A percentile compares a stretch with the other conserved stretches of the same genome.
Evolutionary conservation across 2,888 invertebrate species (phyloP).

Genomic region (Argyresthia goedartella): DNA sequence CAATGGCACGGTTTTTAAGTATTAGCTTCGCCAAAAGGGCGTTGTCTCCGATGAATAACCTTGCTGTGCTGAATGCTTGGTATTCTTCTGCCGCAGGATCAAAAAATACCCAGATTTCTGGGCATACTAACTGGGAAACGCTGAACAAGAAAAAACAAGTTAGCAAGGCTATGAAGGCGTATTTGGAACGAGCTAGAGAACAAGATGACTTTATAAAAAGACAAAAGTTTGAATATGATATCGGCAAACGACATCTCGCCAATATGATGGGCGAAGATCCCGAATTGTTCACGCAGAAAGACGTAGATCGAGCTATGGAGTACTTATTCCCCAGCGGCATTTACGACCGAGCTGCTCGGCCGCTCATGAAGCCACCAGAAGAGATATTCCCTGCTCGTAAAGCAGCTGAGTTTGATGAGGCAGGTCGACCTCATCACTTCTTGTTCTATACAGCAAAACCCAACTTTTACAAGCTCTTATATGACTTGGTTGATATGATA

Average conservation of each 20-base stretch:
- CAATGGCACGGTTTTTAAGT: background rate
- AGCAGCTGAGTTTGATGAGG: constrained; percentile 91
- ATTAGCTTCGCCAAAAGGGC: background rate
- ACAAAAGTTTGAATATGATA: constrained; percentile 84
- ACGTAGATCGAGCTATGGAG: constrained; percentile 88
- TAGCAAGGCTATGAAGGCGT: constrained; percentile 92
- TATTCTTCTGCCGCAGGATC: background rate
- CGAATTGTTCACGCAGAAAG: constrained; percentile 87
- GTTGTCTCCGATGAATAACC: background rate
- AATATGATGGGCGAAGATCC: constrained; percentile 99
- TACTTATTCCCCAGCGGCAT: constrained; percentile 98
- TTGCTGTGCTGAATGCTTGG: background rate
- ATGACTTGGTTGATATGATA: constrained; percentile 81
- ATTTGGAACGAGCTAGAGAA: constrained; percentile 84
- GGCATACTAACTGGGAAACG: constrained; percentile 48
- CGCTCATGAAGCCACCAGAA: constrained; percentile 91
- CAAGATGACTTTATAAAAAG: constrained; percentile 88
- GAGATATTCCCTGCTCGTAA: constrained; percentile 87
- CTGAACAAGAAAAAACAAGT: constrained; percentile 71
- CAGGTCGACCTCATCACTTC: constrained; percentile 91
- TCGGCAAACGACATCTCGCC: constrained; percentile 95
- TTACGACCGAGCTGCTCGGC: constrained; percentile 86
- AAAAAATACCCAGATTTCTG: background rate
- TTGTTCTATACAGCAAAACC: constrained; percentile 94
- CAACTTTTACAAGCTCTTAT: constrained; percentile 85